Percentiles rank a stretch among this genome's conserved stretches.
Evolutionary conservation across 2,113 vertebrate genomes (phyloP).

Genomic region (Piprites chloris): DNA sequence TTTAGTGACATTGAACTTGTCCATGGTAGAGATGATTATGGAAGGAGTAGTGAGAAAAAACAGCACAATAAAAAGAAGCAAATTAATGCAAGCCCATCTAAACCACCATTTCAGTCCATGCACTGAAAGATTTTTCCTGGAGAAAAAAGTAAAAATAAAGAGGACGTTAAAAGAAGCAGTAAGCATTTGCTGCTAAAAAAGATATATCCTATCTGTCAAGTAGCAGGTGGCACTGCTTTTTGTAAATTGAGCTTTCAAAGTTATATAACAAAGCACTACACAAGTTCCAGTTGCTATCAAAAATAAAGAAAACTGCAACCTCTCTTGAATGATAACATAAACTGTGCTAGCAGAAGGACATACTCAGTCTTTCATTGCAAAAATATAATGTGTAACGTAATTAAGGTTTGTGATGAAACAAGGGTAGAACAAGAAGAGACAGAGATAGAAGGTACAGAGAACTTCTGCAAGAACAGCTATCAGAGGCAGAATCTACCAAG

Average conservation of each 20-base stretch:
- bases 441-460: neutral
- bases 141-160: neutral
- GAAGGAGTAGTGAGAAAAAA: conserved; percentile 96
- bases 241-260: neutral
- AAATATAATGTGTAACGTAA: neutral
- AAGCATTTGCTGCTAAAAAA: neutral
- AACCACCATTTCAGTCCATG: conserved; percentile 85
- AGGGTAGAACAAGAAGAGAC: neutral
- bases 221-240: neutral
- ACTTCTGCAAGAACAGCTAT: neutral
- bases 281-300: neutral
- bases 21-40: conserved; percentile 91
- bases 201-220: neutral
- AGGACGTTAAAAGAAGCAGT: neutral
- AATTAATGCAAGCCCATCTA: conserved; percentile 82
- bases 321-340: neutral
- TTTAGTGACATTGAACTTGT: conserved; percentile 94
- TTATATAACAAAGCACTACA: neutral
- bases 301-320: neutral
- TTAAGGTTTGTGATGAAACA: neutral
- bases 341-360: neutral
- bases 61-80: conserved; percentile 83
- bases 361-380: neutral
- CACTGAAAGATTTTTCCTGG: conserved; percentile 89
- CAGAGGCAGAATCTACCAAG: neutral